Evolutionary conservation across 2,113 vertebrate species (phyloP).

Genomic region (Osmerus mordax): DNA sequence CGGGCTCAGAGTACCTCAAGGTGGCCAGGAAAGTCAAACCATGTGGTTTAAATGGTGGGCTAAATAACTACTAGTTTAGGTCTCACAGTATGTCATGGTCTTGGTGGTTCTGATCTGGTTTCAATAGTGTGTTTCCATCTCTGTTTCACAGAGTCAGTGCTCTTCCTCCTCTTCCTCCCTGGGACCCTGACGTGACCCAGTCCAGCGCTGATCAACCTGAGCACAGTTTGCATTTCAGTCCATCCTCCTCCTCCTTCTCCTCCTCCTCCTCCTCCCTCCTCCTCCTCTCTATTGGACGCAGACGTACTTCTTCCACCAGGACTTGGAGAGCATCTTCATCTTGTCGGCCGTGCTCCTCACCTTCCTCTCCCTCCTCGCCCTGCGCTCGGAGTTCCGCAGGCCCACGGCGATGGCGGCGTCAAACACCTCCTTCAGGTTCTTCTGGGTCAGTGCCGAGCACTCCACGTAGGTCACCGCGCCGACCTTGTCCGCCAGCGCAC

Average conservation of each 20-base stretch:
- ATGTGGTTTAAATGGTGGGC: too few relatives aligned
- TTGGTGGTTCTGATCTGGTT: too few relatives aligned
- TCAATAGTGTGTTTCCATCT: too few relatives aligned
- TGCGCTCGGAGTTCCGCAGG: conserved; percentile 65
- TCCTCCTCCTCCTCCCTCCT: background rate
- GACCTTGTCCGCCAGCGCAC: conserved; percentile 69
- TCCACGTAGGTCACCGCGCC: conserved; percentile 77
- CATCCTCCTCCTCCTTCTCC: conserved; percentile 1
- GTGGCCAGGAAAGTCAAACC: too few relatives aligned
- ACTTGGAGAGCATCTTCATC: conserved; percentile 81
- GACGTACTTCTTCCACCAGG: conserved; percentile 85
- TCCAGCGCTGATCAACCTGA: too few relatives aligned
- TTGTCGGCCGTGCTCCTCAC: conserved; percentile 76
- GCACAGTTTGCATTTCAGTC: too few relatives aligned
- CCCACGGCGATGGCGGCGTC: conserved; percentile 78
- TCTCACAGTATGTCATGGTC: too few relatives aligned
- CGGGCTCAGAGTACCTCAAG: too few relatives aligned
- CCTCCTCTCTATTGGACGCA: conserved; percentile 69
- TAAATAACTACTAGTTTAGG: too few relatives aligned
- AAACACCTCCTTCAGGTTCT: conserved; percentile 84
- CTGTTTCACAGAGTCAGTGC: too few relatives aligned
- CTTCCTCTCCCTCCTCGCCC: conserved; percentile 67
- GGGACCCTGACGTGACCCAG: too few relatives aligned
- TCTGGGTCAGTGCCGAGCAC: conserved; percentile 82
- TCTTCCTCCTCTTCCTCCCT: too few relatives aligned